Evolutionary conservation across 1,140 invertebrate genomes (phyloP), one percentile per base, ranked within the genome.

Genomic region (Schlechtendalia chinensis): DNA sequence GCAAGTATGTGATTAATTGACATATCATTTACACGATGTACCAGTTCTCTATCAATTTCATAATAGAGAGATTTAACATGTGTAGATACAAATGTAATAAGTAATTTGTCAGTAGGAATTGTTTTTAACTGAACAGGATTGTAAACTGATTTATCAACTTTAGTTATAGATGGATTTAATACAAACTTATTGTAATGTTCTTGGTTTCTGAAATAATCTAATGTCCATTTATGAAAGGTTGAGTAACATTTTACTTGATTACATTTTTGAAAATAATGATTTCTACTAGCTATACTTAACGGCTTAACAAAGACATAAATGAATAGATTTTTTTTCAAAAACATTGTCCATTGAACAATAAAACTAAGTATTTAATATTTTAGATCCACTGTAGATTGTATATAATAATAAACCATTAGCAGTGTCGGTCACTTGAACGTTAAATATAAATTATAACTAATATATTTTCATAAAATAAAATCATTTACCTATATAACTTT

Each of bases 31-130:
- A 79, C 24, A 45, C 75, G n/a, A 63, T 27, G 63, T 29, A 6
- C 22, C 16, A 79, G 17, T 79, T 79, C 75, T 24, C 27, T 63
- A 61, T 79, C 75, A 47, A 79, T 61, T 63, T 79, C 58, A 79
- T 50, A 0, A n/a, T 22, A 10, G 5, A 16, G 10, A 14, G 4
- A 17, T 54, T 50, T 24, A 24, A 45, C 0, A 29, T 61, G 50
- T 61, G 3, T 27, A 2, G 24, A 79, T 47, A 58, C 63, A 47
- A 79, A 79, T 47, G 27, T 79, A 5, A 47, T 29, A 50, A 79
- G 58, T 47, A 79, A 61, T 79, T 79, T 58, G 10, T 79, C 58
- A 29, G 56, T 79, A 47, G 56, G 10, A 47, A 27, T 63, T 47
- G 22, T n/a, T 50, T 63, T 63, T 19, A 79, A 54, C 27, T 27